Evolutionary conservation across 2,113 vertebrate species (phyloP), one percentile per base, ranked within the genome.

Genomic region (Neomonachus schauinslandi): DNA sequence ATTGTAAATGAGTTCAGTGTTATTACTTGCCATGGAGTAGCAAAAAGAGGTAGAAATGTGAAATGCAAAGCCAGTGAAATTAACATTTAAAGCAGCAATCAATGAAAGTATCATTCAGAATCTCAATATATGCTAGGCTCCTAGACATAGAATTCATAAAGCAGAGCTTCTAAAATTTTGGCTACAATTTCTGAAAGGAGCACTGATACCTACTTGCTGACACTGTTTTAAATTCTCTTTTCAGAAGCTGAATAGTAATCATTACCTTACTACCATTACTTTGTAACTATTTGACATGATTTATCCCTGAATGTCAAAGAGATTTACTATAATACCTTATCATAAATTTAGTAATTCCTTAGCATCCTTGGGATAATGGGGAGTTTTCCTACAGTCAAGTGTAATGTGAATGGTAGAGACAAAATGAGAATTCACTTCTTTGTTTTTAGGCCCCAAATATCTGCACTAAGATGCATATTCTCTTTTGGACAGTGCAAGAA

Each of bases 71-170:
- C 19, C 21, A 86, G 53, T 55, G 55, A 91, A 91, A 95, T 91
- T 94, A 97, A 57, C 67, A 91, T 91, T 72, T 89, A 95, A 97
- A 96, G 80, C 33, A 74, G 21, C 59, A 95, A 77, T 97, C 91
- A 88, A 95, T 96, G 86, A 84, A 91, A 97, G 13, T 57, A 72
- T 72, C 82, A 93, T 89, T 89, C 42, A 86, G 24, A 79, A 91
- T 93, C 15, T 92, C 77, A 83, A 80, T 72, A 71, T 67, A 67
- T 63, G 5, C 21, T 65, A 77, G 72, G 19, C 1, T 82, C 28
- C 24, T 95, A 90, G 65, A 49, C 24, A 79, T 95, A 31, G 14
- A 86, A 83, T 93, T 94, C 14, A 91, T 65, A 81, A 95, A 89
- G 18, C 36, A 89, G 18, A 94, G 16, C 46, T 89, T 87, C 26